A percentile compares a stretch with the other conserved stretches of the same genome.
Evolutionary conservation across 2,797 vertebrate genomes (phyloP).

Genomic region (Sebastes hubbsi): DNA sequence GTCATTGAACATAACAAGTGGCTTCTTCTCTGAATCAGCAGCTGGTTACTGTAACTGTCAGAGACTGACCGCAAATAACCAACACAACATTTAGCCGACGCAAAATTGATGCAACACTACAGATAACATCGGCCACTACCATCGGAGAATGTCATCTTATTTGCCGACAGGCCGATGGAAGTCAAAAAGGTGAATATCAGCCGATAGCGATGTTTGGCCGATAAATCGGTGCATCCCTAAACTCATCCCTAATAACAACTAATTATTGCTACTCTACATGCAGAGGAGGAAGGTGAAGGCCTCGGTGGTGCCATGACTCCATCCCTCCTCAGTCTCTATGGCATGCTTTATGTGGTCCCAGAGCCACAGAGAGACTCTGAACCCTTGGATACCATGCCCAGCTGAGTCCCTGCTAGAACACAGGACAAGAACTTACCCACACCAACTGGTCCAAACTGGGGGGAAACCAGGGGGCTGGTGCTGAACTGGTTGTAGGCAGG

Average conservation of each 20-base stretch:
- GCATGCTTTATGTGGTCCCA: slow-evolving; percentile 39
- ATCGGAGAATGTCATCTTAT: too few species aligned
- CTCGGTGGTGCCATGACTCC: background rate
- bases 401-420: background rate
- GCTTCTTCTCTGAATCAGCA: too few species aligned
- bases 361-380: slow-evolving; percentile 32
- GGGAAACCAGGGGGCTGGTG: slow-evolving; percentile 87
- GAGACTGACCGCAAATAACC: too few species aligned
- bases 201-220: too few species aligned
- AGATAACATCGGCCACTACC: background rate
- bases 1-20: too few species aligned
- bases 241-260: too few species aligned
- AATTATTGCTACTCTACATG: background rate
- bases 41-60: too few species aligned
- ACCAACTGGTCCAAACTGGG: slow-evolving; percentile 91
- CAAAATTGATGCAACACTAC: too few species aligned
- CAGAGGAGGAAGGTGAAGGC: slow-evolving; percentile 10
- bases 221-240: too few species aligned
- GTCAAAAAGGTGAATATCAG: background rate
- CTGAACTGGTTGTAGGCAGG: slow-evolving; percentile 93
- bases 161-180: too few species aligned
- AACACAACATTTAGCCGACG: too few species aligned
- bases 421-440: slow-evolving; percentile 82
- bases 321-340: slow-evolving; percentile 35
- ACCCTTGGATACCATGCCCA: slow-evolving; percentile 52